Base-by-base conservation (phyloP, 2,797 vertebrate genomes). In the Lagodon rhomboides region DNA sequence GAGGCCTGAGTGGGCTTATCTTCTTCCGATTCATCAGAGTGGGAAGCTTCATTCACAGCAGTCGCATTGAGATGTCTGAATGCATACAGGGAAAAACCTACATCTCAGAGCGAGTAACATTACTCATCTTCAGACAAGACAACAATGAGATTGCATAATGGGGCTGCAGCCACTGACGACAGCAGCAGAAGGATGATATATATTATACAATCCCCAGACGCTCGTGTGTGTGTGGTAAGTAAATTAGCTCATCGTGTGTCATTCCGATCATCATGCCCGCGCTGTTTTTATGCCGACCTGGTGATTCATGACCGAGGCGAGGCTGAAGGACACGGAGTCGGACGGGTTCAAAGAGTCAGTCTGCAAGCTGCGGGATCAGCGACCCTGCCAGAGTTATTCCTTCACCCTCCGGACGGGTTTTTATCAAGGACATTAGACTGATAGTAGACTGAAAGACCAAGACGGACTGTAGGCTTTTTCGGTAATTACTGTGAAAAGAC, bases 241-340 rank as follows among this genome's bases (percentile, higher is more conserved):
- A 89, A 89, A 86, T 84, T 23, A 77, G 67, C 72, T 90, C 78
- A 73, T 81, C 23, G 0, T 62, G 86, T 85, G 83, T 86, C 80
- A 81, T 63, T 80, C 71, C 63, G 55, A 77, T 88, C 73, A 66
- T 75, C 73, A 66, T 75, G 71, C 46, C 59, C 15, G 15, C 34
- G 71, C 68, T 72, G 71, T 60, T 91, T 73, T 38, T 38, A 38
- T 76, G 74, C 69, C 70, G 59, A 56, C 68, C 64, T 1, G 9
- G 55, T 83, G 70, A 89, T 64, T 83, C 78, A 66, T 25, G 38
- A 70, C 69, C 27, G 64, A 81, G 68, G 61, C 15, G 16, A 68
- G 20, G 70, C 73, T 86, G 79, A 83, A 67, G 80, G 79, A 85
- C 74, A 49, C 17, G 4, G 73, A 73, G 75, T 56, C 60, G 47